Evolutionary conservation across 2,888 invertebrate genomes (phyloP).

Genomic region (Eucera pruinosa): DNA sequence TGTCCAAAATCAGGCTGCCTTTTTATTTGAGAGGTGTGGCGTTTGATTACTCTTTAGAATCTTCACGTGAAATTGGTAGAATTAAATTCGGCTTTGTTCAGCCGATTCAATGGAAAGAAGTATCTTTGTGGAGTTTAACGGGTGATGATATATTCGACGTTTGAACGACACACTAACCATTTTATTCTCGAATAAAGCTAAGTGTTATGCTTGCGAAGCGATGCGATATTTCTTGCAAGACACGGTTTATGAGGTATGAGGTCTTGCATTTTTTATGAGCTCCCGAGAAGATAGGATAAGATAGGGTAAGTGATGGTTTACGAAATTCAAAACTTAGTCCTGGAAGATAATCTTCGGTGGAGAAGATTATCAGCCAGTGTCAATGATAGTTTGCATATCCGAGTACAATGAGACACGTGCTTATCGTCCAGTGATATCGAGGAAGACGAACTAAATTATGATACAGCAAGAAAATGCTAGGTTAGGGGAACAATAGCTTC

Average conservation of each 20-base stretch:
- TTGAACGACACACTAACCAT: no score
- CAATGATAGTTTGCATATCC: neutral
- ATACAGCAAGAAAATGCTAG: neutral
- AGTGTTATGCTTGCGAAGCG: no score
- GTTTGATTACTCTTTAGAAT: neutral
- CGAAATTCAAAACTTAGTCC: neutral
- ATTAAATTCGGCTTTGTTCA: neutral
- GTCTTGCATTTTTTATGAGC: neutral
- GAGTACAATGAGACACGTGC: neutral
- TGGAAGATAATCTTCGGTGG: no score
- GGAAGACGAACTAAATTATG: neutral
- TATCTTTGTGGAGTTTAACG: no score
- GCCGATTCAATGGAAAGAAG: neutral
- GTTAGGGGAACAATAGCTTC: slow-evolving; percentile 6
- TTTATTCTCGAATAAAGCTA: no score
- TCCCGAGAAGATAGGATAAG: neutral
- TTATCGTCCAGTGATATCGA: slow-evolving; percentile 3
- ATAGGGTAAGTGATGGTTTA: neutral
- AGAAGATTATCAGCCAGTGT: neutral
- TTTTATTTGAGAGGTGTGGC: neutral
- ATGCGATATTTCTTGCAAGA: no score
- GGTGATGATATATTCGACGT: no score
- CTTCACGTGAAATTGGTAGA: neutral
- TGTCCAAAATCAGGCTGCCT: neutral
- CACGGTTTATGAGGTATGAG: no score